Percentiles rank a stretch among this genome's conserved stretches.
Evolutionary conservation across 2,797 vertebrate species (phyloP).

Genomic region (Tragelaphus eurycerus): DNA sequence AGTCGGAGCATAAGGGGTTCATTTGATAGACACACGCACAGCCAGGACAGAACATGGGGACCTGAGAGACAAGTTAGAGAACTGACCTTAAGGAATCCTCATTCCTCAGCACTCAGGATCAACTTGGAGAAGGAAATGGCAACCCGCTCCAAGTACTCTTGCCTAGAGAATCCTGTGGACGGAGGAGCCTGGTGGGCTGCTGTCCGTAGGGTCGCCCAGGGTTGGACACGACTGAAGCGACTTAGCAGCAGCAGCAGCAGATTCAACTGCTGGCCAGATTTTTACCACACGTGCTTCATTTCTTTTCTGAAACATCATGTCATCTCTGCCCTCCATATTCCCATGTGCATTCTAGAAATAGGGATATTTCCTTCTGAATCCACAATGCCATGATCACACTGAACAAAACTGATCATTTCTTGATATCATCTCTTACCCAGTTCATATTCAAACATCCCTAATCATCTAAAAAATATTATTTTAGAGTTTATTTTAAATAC

Average conservation of each 20-base stretch:
- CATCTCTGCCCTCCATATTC: background rate
- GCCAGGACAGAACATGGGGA: background rate
- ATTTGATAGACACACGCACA: accelerated
- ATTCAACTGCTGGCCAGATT: background rate
- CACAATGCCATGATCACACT: background rate
- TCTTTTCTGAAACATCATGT: background rate
- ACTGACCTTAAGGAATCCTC: background rate
- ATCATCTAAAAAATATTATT: background rate
- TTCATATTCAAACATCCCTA: background rate
- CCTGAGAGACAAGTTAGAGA: background rate
- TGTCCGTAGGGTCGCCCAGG: too few species aligned
- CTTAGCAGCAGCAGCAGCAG: background rate
- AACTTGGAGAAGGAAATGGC: background rate
- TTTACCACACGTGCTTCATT: background rate
- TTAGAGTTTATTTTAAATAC: background rate
- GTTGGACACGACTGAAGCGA: background rate
- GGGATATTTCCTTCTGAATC: background rate
- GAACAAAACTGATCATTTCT: background rate
- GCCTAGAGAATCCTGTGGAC: too few species aligned
- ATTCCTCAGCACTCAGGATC: background rate
- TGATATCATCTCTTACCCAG: background rate
- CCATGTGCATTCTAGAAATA: background rate
- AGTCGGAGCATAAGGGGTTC: background rate
- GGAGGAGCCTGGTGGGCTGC: too few species aligned
- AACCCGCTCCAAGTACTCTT: background rate